These are phyloP conservation scores for Neoascia interrupta DNA, from an alignment of 2,888 invertebrate species.

Conservation along the genomic window DNA sequence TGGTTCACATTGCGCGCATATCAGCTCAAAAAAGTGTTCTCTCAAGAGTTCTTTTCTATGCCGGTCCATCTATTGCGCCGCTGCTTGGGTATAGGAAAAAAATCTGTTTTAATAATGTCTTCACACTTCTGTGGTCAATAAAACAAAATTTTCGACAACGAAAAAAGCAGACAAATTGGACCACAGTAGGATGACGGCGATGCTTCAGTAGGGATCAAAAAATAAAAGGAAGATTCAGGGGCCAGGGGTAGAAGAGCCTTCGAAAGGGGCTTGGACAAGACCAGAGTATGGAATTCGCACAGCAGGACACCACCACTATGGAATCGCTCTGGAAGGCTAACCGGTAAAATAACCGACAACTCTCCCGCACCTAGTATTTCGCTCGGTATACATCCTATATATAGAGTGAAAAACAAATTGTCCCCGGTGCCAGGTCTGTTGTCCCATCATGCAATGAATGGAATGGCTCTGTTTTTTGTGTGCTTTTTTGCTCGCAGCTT, in stretches of 20 bases:
- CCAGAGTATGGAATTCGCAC: constrained; percentile 56
- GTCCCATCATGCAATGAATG: constrained; percentile 46
- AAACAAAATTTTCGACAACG: constrained; percentile 53
- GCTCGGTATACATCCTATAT: too few species aligned
- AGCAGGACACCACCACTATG: constrained; percentile 56
- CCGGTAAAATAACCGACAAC: constrained; percentile 60
- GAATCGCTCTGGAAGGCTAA: constrained; percentile 58
- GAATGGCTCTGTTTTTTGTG: constrained; percentile 35
- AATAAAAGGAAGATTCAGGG: constrained; percentile 40
- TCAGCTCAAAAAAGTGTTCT: constrained; percentile 13
- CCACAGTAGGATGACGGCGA: constrained; percentile 55
- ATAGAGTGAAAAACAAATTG: constrained; percentile 21
- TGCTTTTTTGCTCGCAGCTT: constrained; percentile 27
- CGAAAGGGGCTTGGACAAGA: background rate
- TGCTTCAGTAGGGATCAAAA: background rate
- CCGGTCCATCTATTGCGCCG: constrained; percentile 36
- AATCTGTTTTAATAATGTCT: constrained; percentile 68
- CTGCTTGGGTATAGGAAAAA: constrained; percentile 48
- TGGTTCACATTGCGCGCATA: constrained; percentile 40
- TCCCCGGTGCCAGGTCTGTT: constrained; percentile 40
- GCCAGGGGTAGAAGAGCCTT: constrained; percentile 24
- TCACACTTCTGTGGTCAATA: constrained; percentile 69
- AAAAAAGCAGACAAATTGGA: constrained; percentile 63
- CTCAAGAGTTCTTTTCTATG: background rate
- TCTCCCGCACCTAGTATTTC: constrained; percentile 53